Base-by-base conservation (phyloP, 2,113 vertebrate genomes). In the Mirounga angustirostris region DNA sequence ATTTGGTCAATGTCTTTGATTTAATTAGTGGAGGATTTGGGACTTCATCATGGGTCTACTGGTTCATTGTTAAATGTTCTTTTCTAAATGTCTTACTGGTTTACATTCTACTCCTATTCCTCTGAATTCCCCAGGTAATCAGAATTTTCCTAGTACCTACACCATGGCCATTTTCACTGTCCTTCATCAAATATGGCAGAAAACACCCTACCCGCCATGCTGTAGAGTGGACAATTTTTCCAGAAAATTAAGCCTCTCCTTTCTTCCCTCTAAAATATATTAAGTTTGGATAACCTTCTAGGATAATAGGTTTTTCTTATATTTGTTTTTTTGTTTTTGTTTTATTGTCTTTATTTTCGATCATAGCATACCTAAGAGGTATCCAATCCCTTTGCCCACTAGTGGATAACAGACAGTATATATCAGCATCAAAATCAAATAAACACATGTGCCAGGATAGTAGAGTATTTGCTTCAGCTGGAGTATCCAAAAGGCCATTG, bases 211-310 rank as follows among this genome's bases (percentile, higher is more conserved):
- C 7, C 13, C 5, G 0, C 30, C 22, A 10, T 2, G 7, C 3
- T 1, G 0, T 26, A 36, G 36, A 73, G 3, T 52, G 67, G 26
- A 30, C 1, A 90, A 4, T 21, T 86, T n/a, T 85, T 73, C 50
- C 5, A 71, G 46, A 33, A 18, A 80, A 13, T 88, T 76, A 54
- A 65, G 26, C 19, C 52, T 92, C 33, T 88, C 1, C 8, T 21
- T 61, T 61, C 24, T 50, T 84, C 4, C 33, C n/a, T 98, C n/a
- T 88, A 76, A 89, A 92, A 59, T 67, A 89, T 18, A 84, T 9
- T 43, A 90, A 76, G 30, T 58, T 83, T 46, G 46, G 8, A 74
- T 63, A 90, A 83, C 13, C 10, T 43, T 83, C 21, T 16, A 52
- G 33, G 56, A 95, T 93, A 83, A 85, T 46, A 22, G 3, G 1